Percentiles rank a stretch among this genome's conserved stretches.
Evolutionary conservation across 2,797 vertebrate species (phyloP).

Genomic region (Sebastes diaconus): DNA sequence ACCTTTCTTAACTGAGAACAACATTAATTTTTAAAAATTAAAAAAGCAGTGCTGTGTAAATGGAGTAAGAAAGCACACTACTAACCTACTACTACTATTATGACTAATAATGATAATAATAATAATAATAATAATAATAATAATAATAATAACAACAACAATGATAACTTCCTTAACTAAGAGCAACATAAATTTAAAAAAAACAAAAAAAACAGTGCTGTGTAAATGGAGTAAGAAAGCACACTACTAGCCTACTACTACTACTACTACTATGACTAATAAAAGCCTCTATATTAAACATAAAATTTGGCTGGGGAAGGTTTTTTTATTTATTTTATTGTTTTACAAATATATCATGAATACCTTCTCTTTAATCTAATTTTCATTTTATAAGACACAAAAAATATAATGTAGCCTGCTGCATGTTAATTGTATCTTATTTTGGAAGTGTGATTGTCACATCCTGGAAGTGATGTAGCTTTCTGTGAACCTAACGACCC

Average conservation of each 20-base stretch:
- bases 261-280: too few relatives aligned
- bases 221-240: not conserved
- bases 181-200: not conserved
- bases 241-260: not conserved
- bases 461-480: not conserved
- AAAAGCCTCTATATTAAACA: not conserved
- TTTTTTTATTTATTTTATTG: not conserved
- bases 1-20: too few relatives aligned
- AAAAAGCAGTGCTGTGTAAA: not conserved
- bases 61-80: not conserved
- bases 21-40: not conserved
- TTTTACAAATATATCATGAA: not conserved
- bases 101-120: not conserved
- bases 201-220: not conserved
- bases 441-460: not conserved
- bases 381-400: too few relatives aligned
- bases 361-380: not conserved
- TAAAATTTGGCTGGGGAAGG: not conserved
- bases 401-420: not conserved
- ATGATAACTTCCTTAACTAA: too few relatives aligned
- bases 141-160: too few relatives aligned
- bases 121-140: too few relatives aligned
- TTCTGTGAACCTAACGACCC: accelerated
- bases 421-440: not conserved
- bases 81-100: not conserved